These are phyloP conservation scores for Drosophila cardini DNA, from an alignment of 1,140 invertebrate species.

Conservation along the genomic window DNA sequence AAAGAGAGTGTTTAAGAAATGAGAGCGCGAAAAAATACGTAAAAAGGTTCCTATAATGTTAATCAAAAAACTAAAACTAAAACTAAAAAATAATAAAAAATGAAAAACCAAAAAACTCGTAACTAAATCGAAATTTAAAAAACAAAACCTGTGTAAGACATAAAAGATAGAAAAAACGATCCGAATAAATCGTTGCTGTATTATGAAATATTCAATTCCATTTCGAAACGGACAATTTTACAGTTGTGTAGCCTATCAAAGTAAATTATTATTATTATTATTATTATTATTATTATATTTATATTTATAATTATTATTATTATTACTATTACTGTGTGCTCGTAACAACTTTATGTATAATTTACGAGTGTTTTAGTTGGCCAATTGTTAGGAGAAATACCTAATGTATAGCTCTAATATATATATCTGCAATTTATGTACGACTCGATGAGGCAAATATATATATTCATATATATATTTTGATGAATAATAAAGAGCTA, in stretches of 20 bases:
- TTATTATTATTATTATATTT: conserved; percentile 20
- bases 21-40: conserved; percentile 67
- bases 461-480: conserved; percentile 50
- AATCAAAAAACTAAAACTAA: conserved; percentile 66
- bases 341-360: conserved; percentile 39
- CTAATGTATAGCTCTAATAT: conserved; percentile 43
- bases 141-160: conserved; percentile 20
- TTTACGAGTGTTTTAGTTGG: conserved; percentile 72
- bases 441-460: conserved; percentile 68
- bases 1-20: conserved; percentile 26
- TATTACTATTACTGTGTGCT: conserved; percentile 26
- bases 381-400: conserved; percentile 62
- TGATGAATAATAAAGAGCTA: conserved; percentile 80
- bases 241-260: conserved; percentile 70
- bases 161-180: conserved; percentile 29
- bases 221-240: conserved; percentile 78
- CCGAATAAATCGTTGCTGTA: conserved; percentile 35
- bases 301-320: conserved; percentile 3
- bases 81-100: conserved; percentile 46
- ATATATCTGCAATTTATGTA: conserved; percentile 67
- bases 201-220: conserved; percentile 51
- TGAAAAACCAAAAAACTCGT: conserved; percentile 19
- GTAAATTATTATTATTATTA: conserved; percentile 33
- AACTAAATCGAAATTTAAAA: conserved; percentile 26
- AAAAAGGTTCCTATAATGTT: conserved; percentile 84